Base-by-base conservation (phyloP, 2,888 invertebrate species). In the Pasiphila rectangulata region DNA sequence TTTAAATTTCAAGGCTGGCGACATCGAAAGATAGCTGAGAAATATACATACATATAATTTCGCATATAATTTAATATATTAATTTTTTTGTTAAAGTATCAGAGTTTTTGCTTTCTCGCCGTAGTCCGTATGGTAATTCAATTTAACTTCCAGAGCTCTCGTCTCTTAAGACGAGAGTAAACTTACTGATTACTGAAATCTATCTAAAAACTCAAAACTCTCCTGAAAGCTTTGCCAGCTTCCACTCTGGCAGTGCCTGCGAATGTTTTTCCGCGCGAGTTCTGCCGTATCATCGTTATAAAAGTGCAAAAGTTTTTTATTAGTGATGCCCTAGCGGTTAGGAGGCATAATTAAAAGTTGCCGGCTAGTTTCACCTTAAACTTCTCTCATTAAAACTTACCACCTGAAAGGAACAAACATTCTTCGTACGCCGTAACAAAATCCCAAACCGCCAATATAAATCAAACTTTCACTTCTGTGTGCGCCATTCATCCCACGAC, bases 341-440 rank as follows among this genome's bases (percentile, higher is more conserved):
- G 75, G 63, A 68, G 70, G 74, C 71, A 80, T 79, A 83, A 83
- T 83, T 84, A 83, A 82, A 83, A 83, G 79, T 84, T 80, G 62
- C 63, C 65, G 73, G 72, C 74, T 81, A 80, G 84, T 83, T 83
- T 72, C 72, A 77, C 75, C 76, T 75, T 72, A 69, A 78, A 80
- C 78, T 81, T 82, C 67, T 65, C 79, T 83, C 84, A 80, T 85
- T 85, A 84, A 84, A 85, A 85, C 74, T 85, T 83, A 67, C 60
- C 75, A 78, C 77, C 78, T 80, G 75, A 74, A 75, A 72, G 76
- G 69, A 71, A 68, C 75, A 76, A 78, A 78, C 78, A 79, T 79
- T 83, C 79, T 77, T 79, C 72, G 61, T 63, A 66, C 57, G 56
- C 53, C 56, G 64, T 61, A 64, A 70, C 73, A 62, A 69, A 78